Conservation (phyloP, 2,797 vertebrate species). For the Xiphophorus birchmanni region DNA sequence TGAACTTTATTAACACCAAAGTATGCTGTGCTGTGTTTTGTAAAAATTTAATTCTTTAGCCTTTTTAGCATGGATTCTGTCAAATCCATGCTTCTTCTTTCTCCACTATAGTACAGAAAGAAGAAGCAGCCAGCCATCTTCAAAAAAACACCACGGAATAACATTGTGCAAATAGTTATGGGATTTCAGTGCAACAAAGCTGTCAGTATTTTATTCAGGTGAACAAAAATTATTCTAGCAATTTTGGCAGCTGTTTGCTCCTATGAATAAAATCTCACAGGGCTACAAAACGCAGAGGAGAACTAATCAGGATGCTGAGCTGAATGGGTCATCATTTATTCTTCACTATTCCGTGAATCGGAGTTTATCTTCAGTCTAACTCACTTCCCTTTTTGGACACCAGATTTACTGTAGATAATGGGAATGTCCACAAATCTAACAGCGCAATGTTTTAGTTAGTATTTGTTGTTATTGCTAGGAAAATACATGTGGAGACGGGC, state of each 20-base stretch:
- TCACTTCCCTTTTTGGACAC: neutral
- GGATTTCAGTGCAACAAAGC: neutral
- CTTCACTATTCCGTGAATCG: neutral
- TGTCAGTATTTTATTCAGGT: neutral
- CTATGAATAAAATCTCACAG: neutral
- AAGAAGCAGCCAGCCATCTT: neutral
- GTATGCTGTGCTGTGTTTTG: neutral
- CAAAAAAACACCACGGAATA: neutral
- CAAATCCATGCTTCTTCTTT: too few relatives aligned
- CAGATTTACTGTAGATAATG: neutral
- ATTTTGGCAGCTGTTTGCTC: neutral
- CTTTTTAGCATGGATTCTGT: neutral
- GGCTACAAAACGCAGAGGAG: neutral
- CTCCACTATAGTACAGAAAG: neutral
- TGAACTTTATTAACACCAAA: neutral
- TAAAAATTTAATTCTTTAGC: neutral
- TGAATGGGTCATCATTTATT: neutral
- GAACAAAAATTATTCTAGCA: neutral
- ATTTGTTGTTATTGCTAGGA: neutral
- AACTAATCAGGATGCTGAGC: neutral
- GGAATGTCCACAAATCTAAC: neutral
- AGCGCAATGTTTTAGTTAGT: neutral
- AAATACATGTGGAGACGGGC: neutral
- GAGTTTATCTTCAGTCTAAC: neutral
- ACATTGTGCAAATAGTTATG: constrained; percentile 1